Evolutionary conservation across 2,888 invertebrate genomes (phyloP), one percentile per base, ranked within the genome.

Genomic region (Bugula neritina): DNA sequence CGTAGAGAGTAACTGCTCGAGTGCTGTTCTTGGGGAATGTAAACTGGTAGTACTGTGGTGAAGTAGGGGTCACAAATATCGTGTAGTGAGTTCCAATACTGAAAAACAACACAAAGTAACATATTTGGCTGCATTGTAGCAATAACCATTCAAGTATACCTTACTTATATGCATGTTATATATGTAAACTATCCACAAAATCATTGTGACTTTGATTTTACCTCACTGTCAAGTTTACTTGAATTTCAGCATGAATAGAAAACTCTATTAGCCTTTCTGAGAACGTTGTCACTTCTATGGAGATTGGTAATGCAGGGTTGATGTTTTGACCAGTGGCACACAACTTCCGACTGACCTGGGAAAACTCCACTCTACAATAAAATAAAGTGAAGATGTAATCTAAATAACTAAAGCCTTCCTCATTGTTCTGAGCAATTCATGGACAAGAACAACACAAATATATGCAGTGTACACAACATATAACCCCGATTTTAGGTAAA

Each of bases 271-370:
- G 86, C 0, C 80, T 81, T 0, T 84, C 83, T 5, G 89, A 89
- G 0, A 90, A 88, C 0, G 91, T 90, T 0, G 90, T 90, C n/a
- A 91, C 82, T 71, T 89, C 90, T 21, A 90, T 87, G 52, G 88
- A 88, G 0, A 89, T 87, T 1, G 74, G 74, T 74, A 79, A 75
- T 23, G 78, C 63, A 17, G 57, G 71, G 10, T 69, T 71, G 13
- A 69, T 72, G 3, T 71, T 54, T 63, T 63, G 63, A 17, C 29
- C 63, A 3, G 63, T 27, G 2, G 63, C 21, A n/a, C 63, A 63
- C 5, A 63, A 31, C 10, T 21, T 63, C 31, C 34, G 21, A n/a
- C 63, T 63, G 31, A 63, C 63, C 5, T 31, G 27, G 2, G 29
- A 13, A 31, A 63, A 63, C 5, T 2, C 31, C 2, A 34, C 27